These are phyloP conservation scores for Meloe dianella DNA, from an alignment of 2,888 invertebrate species.

Conservation along the genomic window DNA sequence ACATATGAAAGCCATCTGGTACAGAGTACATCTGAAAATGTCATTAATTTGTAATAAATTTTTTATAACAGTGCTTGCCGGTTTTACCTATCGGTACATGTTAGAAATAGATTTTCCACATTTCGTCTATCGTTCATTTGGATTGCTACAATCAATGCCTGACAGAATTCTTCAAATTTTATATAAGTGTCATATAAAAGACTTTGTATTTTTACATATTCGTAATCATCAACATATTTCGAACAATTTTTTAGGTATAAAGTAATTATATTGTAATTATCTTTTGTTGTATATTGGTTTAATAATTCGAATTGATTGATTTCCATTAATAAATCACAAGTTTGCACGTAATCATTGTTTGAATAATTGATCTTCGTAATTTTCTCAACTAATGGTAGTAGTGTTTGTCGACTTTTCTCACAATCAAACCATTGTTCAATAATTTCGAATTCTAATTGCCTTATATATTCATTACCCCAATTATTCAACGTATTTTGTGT, in stretches of 20 bases:
- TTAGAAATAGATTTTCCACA: constrained; percentile 82
- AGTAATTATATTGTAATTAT: constrained; percentile 90
- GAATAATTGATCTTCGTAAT: constrained; percentile 95
- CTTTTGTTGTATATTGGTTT: constrained; percentile 80
- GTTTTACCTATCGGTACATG: constrained; percentile 81
- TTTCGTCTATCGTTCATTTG: constrained; percentile 83
- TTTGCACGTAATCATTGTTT: constrained; percentile 98
- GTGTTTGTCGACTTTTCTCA: constrained; percentile 62
- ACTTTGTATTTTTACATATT: constrained; percentile 74
- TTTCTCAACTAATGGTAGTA: constrained; percentile 81
- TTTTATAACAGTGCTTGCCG: too few relatives aligned
- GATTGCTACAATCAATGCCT: constrained; percentile 90
- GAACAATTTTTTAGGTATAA: constrained; percentile 88
- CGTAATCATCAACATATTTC: constrained; percentile 94
- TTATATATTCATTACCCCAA: constrained; percentile 99
- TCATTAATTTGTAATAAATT: too few relatives aligned
- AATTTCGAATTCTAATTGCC: constrained; percentile 89
- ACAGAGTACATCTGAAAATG: constrained; percentile 75
- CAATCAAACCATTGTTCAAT: constrained; percentile 78
- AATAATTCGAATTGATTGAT: constrained; percentile 75
- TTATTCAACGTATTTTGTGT: constrained; percentile 85
- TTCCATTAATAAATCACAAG: constrained; percentile 97
- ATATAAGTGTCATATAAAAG: constrained; percentile 85
- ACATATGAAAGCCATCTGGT: constrained; percentile 95
- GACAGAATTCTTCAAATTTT: constrained; percentile 86